Conservation (phyloP, 2,113 vertebrate species). For the Misgurnus mizolepis region DNA sequence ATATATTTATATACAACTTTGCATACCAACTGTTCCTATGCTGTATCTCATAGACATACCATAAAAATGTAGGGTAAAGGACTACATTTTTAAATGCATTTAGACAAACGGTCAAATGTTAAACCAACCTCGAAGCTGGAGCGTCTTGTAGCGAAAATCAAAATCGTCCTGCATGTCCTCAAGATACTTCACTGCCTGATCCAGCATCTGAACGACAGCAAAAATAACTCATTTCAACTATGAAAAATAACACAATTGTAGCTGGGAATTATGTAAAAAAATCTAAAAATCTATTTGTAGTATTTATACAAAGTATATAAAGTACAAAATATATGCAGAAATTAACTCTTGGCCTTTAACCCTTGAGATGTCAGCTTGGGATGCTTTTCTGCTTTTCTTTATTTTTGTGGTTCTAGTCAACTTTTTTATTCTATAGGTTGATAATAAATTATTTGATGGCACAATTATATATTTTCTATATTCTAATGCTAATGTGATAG, state of each 20-base stretch:
- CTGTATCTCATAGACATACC: neutral
- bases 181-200: conserved; percentile 93
- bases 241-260: neutral
- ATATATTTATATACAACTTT: neutral
- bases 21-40: neutral
- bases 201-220: conserved; percentile 78
- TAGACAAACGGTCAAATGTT: neutral
- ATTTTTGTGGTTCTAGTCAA: no score
- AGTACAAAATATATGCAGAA: no score
- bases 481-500: no score
- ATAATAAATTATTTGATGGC: no score
- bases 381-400: no score
- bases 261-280: neutral
- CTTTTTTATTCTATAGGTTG: no score
- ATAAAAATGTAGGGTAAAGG: neutral
- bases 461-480: no score
- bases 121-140: conserved; percentile 86
- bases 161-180: conserved; percentile 97
- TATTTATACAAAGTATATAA: no score
- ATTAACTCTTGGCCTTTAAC: no score
- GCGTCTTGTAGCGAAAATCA: conserved; percentile 96
- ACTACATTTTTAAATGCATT: neutral
- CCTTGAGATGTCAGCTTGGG: no score
- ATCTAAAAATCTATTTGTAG: neutral
- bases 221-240: neutral